Evolutionary conservation across 2,888 invertebrate species (phyloP), one percentile per base, ranked within the genome.

Genomic region (Diaphora mendica): DNA sequence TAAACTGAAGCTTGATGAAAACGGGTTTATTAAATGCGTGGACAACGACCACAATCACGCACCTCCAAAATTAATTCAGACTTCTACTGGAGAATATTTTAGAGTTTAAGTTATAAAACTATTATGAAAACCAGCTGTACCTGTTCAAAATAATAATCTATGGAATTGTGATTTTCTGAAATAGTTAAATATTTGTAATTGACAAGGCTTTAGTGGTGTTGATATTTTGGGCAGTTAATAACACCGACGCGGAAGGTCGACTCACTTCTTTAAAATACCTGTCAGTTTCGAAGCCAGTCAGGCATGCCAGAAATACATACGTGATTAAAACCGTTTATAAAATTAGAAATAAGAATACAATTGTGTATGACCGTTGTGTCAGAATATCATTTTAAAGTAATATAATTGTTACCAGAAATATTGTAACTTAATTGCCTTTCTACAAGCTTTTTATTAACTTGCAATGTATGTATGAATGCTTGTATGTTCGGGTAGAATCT

Each of bases 41-140:
- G 4, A 59, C 15, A 39, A 30, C 0, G 30, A 71, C 0, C 76
- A 76, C 35, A 76, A 71, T n/a, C 76, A 76, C 35, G 39, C 70
- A 9, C 81, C 84, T 4, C 82, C 83, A 7, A 64, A 44, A 5
- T 73, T 73, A 30, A 42, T 69, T 26, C 44, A 70, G 15, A 68
- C 75, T 4, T 23, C 39, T 13, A 64, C 64, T 30, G 80, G 80
- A 39, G 65, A 51, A 68, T 77, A 76, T 64, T 42, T 64, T 64
- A 76, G 75, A 64, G 2, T 78, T 9, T 73, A 71, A 9, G 51
- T 1, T 59, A 26, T 59, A 5, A 3, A 15, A 15, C 11, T 15
- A 26, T 59, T 0, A 15, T 59, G 26, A 15, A 9, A 23, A 55
- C 9, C 51, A 55, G 11, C 11, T 13, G 26, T 26, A 59, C 13